Evolutionary conservation across 2,797 vertebrate genomes (phyloP), one percentile per base, ranked within the genome.

Genomic region (Epinephelus malabaricus): DNA sequence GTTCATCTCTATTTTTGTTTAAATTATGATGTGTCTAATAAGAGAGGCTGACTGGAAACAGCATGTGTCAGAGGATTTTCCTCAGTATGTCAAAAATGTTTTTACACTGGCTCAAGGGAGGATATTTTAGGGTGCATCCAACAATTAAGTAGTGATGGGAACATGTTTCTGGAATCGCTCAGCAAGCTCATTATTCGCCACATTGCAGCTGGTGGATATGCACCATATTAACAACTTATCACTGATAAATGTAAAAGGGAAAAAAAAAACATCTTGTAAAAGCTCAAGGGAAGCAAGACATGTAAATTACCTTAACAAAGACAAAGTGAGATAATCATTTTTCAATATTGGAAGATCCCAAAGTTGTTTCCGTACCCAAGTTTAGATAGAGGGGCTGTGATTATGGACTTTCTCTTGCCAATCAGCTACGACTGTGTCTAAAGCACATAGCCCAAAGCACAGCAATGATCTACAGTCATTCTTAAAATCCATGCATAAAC

Each of bases 21-120:
- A 79, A 80, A 81, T 84, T 65, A 82, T 30, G 78, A 86, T 69
- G 70, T 68, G 49, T 80, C 43, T 76, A 63, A 72, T 82, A 58
- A 75, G 47, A 75, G 69, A 58, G 43, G 27, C 53, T 18, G 77
- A 74, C 74, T 84, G 75, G 74, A 82, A 86, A 83, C 47, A 27
- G 59, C 17, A 79, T 50, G 58, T 12, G 13, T 60, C 30, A 51
- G 58, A 40, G 55, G 78, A 61, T 74, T 63, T 40, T 78, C 40
- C 61, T 25, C 54, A 62, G 5, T 13, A 51, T 46, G 66, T 65
- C 19, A 40, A 25, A 77, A 62, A 43, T 0, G 3, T 47, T 30
- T 71, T 70, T 40, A 40, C 25, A 25, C 12, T 43, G n/a, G 3
- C 18, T 68, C 5, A 18, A 47, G 47, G 18, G 19, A 38, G 19